A percentile compares a stretch with the other conserved stretches of the same genome.
Evolutionary conservation across 2,113 vertebrate species (phyloP).

Genomic region (Rhabdomys dilectus): DNA sequence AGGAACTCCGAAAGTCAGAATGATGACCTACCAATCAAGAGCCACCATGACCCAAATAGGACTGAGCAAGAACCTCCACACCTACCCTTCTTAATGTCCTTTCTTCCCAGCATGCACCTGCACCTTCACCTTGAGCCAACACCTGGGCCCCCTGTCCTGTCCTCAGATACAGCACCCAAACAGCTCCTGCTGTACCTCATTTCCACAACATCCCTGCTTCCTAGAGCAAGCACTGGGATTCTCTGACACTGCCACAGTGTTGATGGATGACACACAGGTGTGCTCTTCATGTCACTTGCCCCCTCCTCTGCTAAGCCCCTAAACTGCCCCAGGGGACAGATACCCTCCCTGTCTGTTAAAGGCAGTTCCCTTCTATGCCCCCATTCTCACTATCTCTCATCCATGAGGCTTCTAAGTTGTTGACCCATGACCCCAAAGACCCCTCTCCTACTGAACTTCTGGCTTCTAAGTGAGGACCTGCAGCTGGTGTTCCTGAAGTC

Average conservation of each 20-base stretch:
- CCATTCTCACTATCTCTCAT: not conserved
- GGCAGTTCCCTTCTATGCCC: not conserved
- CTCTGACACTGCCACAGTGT: not conserved
- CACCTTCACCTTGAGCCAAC: not conserved
- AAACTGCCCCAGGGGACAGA: not conserved
- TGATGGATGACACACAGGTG: not conserved
- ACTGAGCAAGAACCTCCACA: not conserved
- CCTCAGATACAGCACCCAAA: not conserved
- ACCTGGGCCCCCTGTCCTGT: not conserved
- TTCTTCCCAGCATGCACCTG: not conserved
- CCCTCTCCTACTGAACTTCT: not conserved
- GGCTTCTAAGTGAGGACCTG: not conserved
- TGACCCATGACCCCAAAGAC: not conserved
- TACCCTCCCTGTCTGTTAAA: not conserved
- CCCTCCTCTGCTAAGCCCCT: not conserved
- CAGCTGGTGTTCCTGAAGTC: not conserved
- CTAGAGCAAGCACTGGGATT: not conserved
- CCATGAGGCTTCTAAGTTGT: no score
- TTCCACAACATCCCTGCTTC: not conserved
- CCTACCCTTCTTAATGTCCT: not conserved
- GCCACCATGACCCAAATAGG: not conserved
- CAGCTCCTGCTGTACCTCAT: not conserved
- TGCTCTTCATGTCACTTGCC: not conserved
- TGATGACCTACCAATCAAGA: not conserved
- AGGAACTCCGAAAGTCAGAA: not conserved